These are phyloP conservation scores for Exocentrus adspersus DNA, from an alignment of 2,888 invertebrate species.

Conservation along the genomic window DNA sequence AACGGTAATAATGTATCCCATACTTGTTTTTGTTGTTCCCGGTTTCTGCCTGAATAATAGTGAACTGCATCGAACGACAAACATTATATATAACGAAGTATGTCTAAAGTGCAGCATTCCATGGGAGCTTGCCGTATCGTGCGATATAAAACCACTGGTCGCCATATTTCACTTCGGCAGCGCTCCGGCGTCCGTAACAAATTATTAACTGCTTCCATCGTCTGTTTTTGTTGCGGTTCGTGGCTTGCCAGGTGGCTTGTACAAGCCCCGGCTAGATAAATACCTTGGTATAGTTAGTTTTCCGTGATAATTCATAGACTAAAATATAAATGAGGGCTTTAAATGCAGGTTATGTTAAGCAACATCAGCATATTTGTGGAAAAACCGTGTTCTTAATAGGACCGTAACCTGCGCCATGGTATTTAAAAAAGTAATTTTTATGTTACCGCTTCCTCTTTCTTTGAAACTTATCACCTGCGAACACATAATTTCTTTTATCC, in stretches of 20 bases:
- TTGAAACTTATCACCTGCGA: too few species aligned
- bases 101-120: not conserved
- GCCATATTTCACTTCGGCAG: conserved; percentile 7
- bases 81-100: not conserved
- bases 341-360: too few species aligned
- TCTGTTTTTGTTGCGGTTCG: conserved; percentile 2
- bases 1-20: too few species aligned
- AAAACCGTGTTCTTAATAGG: too few species aligned
- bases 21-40: too few species aligned
- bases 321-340: not conserved
- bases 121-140: not conserved
- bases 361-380: too few species aligned
- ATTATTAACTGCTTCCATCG: not conserved
- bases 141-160: conserved; percentile 5
- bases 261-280: not conserved
- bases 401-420: too few species aligned
- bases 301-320: not conserved
- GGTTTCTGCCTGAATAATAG: not conserved
- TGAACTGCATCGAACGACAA: not conserved
- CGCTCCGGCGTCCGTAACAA: not conserved
- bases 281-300: not conserved
- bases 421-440: too few species aligned
- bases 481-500: too few species aligned
- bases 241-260: conserved; percentile 5
- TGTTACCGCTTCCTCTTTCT: too few species aligned